These are phyloP conservation scores for Rhabdomys pumilio DNA, from an alignment of 2,797 vertebrate species.

Conservation along the genomic window DNA sequence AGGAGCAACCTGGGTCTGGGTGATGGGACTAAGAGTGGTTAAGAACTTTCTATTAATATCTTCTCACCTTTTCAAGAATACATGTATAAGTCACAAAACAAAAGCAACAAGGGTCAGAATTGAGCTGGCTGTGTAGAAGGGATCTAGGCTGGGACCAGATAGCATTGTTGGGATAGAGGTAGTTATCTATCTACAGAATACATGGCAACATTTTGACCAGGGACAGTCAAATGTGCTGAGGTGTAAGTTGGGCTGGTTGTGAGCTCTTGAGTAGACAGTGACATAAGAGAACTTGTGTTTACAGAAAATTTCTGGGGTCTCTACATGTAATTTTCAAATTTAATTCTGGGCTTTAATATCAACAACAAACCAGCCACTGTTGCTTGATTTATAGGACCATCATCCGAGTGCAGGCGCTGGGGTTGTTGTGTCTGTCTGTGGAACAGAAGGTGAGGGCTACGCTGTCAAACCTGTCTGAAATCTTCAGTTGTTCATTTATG, in stretches of 20 bases:
- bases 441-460: background rate
- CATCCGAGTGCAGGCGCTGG: accelerated
- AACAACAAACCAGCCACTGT: background rate
- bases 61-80: constrained; percentile 31
- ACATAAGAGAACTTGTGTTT: background rate
- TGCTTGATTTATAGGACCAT: background rate
- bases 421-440: background rate
- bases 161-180: background rate
- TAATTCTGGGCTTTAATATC: background rate
- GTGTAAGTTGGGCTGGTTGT: background rate
- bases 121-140: background rate
- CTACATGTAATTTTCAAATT: background rate
- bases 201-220: background rate
- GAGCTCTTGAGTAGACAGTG: background rate
- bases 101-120: background rate
- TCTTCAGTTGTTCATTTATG: background rate
- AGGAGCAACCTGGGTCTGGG: background rate
- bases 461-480: background rate
- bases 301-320: constrained; percentile 35
- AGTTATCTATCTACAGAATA: background rate
- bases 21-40: background rate
- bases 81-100: background rate
- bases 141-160: background rate
- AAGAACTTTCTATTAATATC: background rate
- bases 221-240: background rate